Base-by-base conservation (phyloP, 1,140 invertebrate species). In the Drosophila serrata region DNA sequence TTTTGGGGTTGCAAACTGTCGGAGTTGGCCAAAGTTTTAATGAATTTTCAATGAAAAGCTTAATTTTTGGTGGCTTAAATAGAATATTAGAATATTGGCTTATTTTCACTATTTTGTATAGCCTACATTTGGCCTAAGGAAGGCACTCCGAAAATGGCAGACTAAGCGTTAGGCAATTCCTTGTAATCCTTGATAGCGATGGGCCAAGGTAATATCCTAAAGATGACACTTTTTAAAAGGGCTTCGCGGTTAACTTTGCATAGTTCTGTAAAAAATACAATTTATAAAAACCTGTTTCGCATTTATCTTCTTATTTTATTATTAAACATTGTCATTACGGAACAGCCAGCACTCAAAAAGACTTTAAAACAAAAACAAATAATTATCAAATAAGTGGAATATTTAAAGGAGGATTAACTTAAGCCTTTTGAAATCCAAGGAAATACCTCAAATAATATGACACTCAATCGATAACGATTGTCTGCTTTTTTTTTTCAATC, bases 401-500 rank as follows among this genome's bases (percentile, higher is more conserved):
- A 37, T 22, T 0, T 22, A 11, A 15, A n/a, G 6, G 17, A 22
- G 22, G 12, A 22, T 17, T 8, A 12, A n/a, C 22, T 37, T 43
- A 43, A 40, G 37, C 2, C 1, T 45, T 60, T 39, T 46, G 9
- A 75, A 49, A 51, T 15, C 57, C 9, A 49, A 57, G 11, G 22
- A 33, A 60, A 37, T 51, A 40, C 13, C n/a, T 9, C 22, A 46
- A 35, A 40, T 55, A 11, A 33, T 33, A 40, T 35, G 13, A 13
- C 31, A 24, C 4, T 48, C 35, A 22, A n/a, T 56, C 22, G 22
- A 39, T 2, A 13, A n/a, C 15, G 7, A 24, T 8, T 13, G 42
- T n/a, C 45, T 74, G 46, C 22, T 61, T 68, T 22, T 59, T 69
- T 42, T 79, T 73, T 8, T 75, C 74, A 31, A 56, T 37, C 39